phyloP scores from a whole-genome alignment of 2,797 vertebrate species.

The Pampus argenteus region DNA sequence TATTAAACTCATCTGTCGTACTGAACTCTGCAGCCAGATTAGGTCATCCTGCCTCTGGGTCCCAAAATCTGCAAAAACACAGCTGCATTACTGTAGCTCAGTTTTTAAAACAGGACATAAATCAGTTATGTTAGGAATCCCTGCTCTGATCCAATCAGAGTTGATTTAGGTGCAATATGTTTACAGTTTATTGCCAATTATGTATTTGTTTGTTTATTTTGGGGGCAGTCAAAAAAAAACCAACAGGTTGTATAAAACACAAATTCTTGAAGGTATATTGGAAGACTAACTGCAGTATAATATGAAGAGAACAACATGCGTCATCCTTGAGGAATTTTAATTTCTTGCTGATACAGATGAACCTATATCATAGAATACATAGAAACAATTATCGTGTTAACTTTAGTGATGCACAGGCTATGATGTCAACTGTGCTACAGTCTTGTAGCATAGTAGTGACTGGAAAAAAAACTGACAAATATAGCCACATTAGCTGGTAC shows the following conservation, averaged over 20 bases:
- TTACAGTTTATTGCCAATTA: slow-evolving; percentile 27
- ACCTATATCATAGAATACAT: slow-evolving; percentile 16
- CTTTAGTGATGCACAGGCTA: neutral
- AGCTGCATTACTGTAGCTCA: slow-evolving; percentile 29
- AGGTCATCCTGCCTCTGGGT: neutral
- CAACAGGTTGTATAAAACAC: neutral
- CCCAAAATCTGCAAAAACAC: neutral
- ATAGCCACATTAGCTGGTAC: neutral
- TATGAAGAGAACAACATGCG: slow-evolving; percentile 1
- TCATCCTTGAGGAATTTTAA: slow-evolving; percentile 42
- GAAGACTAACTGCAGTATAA: slow-evolving; percentile 3
- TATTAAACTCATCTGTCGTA: neutral
- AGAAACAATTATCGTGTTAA: slow-evolving; percentile 56
- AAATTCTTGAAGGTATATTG: neutral
- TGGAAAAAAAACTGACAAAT: neutral
- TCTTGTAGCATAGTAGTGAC: neutral
- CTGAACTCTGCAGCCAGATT: neutral
- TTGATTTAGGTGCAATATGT: slow-evolving; percentile 32
- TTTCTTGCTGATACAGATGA: slow-evolving; percentile 37
- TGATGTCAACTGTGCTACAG: neutral
- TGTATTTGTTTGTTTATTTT: slow-evolving; percentile 33
- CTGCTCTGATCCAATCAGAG: slow-evolving; percentile 1
- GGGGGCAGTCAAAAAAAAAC: slow-evolving; percentile 7
- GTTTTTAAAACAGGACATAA: slow-evolving; percentile 10
- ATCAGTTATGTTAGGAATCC: slow-evolving; percentile 23